Evolutionary conservation across 2,888 invertebrate genomes (phyloP).

Genomic region (Xanthostigma xanthostigma): DNA sequence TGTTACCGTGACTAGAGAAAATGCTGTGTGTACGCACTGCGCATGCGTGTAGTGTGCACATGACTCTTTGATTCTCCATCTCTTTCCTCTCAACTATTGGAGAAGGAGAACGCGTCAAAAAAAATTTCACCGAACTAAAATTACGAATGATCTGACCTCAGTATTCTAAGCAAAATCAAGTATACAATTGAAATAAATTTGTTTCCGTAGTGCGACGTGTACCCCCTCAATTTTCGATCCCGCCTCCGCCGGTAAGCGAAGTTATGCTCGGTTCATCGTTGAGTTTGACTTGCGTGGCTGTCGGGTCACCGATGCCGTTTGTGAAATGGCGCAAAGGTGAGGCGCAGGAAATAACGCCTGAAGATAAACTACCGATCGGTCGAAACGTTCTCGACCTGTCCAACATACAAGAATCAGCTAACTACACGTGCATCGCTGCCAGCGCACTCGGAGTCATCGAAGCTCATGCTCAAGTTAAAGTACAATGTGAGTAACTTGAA

Average conservation of each 20-base stretch:
- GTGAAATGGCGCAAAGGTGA: constrained; percentile 85
- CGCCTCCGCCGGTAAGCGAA: constrained; percentile 70
- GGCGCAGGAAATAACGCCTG: constrained; percentile 71
- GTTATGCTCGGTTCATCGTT: constrained; percentile 84
- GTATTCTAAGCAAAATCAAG: no score
- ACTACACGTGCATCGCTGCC: constrained; percentile 93
- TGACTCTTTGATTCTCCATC: no score
- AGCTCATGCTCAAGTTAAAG: constrained; percentile 75
- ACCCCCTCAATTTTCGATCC: constrained; percentile 88
- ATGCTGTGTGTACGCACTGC: no score
- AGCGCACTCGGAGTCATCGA: constrained; percentile 89
- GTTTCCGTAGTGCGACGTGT: constrained; percentile 72
- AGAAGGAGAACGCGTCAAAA: no score
- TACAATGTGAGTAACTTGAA: constrained; percentile 65
- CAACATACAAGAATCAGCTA: constrained; percentile 82
- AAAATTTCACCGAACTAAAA: no score
- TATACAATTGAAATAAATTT: constrained; percentile 4
- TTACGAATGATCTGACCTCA: no score
- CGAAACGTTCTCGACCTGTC: constrained; percentile 75
- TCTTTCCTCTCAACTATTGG: no score
- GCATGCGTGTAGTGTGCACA: no score
- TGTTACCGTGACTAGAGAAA: no score
- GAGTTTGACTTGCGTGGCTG: constrained; percentile 91
- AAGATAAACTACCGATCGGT: constrained; percentile 72
- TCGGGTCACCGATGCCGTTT: constrained; percentile 95